Percentiles rank a stretch among this genome's conserved stretches.
Conservation (phyloP, 1,140 invertebrate genomes). For the Drosophila sproati region DNA sequence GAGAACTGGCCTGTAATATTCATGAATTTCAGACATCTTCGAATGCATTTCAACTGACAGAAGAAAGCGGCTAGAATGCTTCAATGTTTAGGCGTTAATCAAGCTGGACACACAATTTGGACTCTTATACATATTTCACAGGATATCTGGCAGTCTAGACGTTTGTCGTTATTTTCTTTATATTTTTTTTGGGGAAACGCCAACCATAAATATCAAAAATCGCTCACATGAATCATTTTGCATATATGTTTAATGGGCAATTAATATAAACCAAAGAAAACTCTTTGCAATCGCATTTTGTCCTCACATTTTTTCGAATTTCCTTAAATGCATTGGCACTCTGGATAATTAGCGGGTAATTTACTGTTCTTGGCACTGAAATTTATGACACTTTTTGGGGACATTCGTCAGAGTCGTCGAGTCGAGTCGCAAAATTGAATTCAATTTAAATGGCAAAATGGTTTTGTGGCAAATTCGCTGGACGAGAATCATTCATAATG, state of each 20-base stretch:
- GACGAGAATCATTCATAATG: slow-evolving; percentile 77
- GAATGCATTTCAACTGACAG: slow-evolving; percentile 1
- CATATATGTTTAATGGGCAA: slow-evolving; percentile 29
- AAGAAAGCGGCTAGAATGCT: no score
- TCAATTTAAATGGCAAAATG: slow-evolving; percentile 64
- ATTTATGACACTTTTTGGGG: slow-evolving; percentile 65
- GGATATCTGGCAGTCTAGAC: background rate
- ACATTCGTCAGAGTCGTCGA: slow-evolving; percentile 59
- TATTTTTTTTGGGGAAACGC: background rate
- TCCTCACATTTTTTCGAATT: background rate
- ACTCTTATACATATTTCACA: background rate
- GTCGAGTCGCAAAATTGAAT: slow-evolving; percentile 61
- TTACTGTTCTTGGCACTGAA: slow-evolving; percentile 33
- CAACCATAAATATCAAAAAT: slow-evolving; percentile 26
- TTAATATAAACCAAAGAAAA: background rate
- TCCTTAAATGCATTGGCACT: slow-evolving; percentile 40
- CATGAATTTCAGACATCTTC: slow-evolving; percentile 57
- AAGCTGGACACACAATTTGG: no score
- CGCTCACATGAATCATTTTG: slow-evolving; percentile 30
- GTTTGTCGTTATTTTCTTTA: background rate
- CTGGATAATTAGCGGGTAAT: slow-evolving; percentile 70
- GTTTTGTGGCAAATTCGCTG: slow-evolving; percentile 62
- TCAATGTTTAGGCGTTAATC: no score
- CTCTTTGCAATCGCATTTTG: background rate
- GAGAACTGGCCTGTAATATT: slow-evolving; percentile 42